These are phyloP conservation scores for Hippoglossus hippoglossus DNA, from an alignment of 2,797 vertebrate genomes.

Conservation along the genomic window DNA sequence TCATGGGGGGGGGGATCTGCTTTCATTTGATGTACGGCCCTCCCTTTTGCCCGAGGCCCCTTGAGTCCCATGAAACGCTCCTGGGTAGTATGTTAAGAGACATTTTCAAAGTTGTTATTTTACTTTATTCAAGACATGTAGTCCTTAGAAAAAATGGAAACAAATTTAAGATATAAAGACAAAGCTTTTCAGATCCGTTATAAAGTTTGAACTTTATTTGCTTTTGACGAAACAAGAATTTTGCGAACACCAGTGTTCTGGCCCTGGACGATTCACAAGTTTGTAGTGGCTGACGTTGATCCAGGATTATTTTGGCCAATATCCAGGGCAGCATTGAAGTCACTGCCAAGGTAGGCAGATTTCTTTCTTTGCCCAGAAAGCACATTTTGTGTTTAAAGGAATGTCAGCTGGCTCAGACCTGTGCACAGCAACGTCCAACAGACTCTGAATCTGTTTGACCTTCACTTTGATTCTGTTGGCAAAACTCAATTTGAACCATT, in stretches of 20 bases:
- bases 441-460: slow-evolving; percentile 17
- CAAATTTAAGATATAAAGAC: neutral
- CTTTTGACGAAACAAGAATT: slow-evolving; percentile 18
- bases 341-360: slow-evolving; percentile 54
- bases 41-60: too few relatives aligned
- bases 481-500: slow-evolving; percentile 10
- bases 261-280: slow-evolving; percentile 16
- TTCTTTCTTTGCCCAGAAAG: slow-evolving; percentile 54
- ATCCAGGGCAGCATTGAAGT: slow-evolving; percentile 52
- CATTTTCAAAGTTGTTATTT: too few relatives aligned
- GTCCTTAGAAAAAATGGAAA: neutral
- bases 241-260: slow-evolving; percentile 43
- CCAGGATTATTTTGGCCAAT: slow-evolving; percentile 34
- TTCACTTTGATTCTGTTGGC: slow-evolving; percentile 14
- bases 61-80: too few relatives aligned
- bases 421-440: neutral
- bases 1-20: too few relatives aligned
- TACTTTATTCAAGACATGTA: neutral
- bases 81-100: too few relatives aligned
- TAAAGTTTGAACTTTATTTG: slow-evolving; percentile 20
- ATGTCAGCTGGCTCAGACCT: slow-evolving; percentile 46
- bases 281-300: slow-evolving; percentile 42
- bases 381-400: slow-evolving; percentile 61
- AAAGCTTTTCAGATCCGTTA: neutral
- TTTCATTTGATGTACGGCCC: too few relatives aligned